Percentiles rank a stretch among this genome's conserved stretches.
Conservation (phyloP, 2,888 invertebrate species). For the Thymelicus sylvestris region DNA sequence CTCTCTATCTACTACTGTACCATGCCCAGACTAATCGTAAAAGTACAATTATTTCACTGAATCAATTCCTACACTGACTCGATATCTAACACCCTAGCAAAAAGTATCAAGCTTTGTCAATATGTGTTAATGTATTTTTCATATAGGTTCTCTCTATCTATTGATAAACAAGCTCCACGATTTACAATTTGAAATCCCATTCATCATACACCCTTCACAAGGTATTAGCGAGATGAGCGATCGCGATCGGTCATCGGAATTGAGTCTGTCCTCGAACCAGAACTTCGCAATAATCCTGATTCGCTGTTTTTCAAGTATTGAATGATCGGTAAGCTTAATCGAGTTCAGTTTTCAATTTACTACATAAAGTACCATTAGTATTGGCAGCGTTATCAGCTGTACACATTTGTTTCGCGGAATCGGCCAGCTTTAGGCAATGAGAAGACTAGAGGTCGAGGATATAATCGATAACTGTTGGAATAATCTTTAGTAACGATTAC, state of each 20-base stretch:
- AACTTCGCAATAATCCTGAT: slow-evolving; percentile 15
- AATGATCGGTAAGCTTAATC: slow-evolving; percentile 31
- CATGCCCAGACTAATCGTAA: too few species aligned
- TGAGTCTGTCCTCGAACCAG: slow-evolving; percentile 7
- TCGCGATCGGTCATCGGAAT: slow-evolving; percentile 20
- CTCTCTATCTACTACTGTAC: too few species aligned
- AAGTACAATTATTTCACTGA: too few species aligned
- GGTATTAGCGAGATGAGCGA: slow-evolving; percentile 33
- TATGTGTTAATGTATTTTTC: too few species aligned
- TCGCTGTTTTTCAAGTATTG: slow-evolving; percentile 22
- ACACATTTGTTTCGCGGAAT: neutral
- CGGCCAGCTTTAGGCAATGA: neutral
- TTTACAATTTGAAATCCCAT: slow-evolving; percentile 25
- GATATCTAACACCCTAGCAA: too few species aligned
- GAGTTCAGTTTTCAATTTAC: slow-evolving; percentile 3
- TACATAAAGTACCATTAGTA: neutral
- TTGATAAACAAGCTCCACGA: slow-evolving; percentile 4
- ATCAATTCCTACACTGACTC: too few species aligned
- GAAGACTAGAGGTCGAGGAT: neutral
- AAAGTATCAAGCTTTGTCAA: too few species aligned
- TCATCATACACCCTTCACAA: slow-evolving; percentile 24
- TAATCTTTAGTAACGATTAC: too few species aligned
- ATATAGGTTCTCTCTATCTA: neutral
- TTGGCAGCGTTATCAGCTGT: neutral
- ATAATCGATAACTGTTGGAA: neutral